Base-by-base conservation (phyloP, 2,797 vertebrate species). In the Allobates femoralis region DNA sequence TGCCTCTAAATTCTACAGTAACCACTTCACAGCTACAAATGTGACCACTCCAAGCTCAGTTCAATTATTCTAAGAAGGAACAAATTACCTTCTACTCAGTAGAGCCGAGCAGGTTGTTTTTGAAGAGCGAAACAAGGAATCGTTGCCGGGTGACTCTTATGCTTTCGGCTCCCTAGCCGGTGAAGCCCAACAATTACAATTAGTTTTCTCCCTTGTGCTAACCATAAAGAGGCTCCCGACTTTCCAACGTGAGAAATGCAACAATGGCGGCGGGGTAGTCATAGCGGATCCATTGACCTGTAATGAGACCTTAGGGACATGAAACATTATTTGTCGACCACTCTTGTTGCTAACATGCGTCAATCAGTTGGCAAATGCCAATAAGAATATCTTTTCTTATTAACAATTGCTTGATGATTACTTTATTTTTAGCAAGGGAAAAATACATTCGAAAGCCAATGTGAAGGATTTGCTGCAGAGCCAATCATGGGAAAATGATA, bases 41-140 rank as follows among this genome's bases (percentile, higher is more conserved):
- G 84, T 85, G 84, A 80, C 84, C 62, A 3, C 50, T 80, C 66
- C 6, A 2, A 60, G 53, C 37, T 80, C 16, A 23, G 66, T 62
- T 66, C 84, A 85, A 85, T 85, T 85, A 85, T 80, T 73, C 19
- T 73, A 85, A 80, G 84, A 85, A 46, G 77, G 21, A 51, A 74
- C 84, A 85, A 85, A 85, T 85, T 51, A 62, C 78, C 62, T 73
- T 85, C 66, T 78, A 41, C 60, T 79, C 64, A 71, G 15, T 85
- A 55, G 53, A 67, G 55, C 32, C 21, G 21, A 71, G 67, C 53
- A 7, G 60, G 66, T 80, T 80, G 32, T 85, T 73, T 58, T 60
- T 66, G 37, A 85, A 73, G 55, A 73, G 51, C 46, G 12, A 79
- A 53, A 53, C 5, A 11, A 34, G 55, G 41, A 85, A 78, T 53